These are phyloP conservation scores for Notodonta dromedarius DNA, from an alignment of 2,888 invertebrate species.

Conservation along the genomic window DNA sequence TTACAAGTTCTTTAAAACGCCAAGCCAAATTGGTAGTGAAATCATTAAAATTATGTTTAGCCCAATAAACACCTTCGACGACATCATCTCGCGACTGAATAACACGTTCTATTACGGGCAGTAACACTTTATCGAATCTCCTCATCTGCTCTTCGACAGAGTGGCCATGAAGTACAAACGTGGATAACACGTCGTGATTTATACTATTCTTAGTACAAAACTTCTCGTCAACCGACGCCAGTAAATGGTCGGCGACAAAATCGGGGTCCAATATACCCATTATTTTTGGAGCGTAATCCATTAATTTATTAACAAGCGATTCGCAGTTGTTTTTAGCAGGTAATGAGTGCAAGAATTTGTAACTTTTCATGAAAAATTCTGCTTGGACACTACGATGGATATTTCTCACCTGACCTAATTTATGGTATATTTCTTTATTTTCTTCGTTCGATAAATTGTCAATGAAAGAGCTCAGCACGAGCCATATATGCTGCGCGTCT, in stretches of 20 bases:
- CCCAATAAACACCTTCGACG: slow-evolving; percentile 19
- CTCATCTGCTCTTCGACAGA: slow-evolving; percentile 41
- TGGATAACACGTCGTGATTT: slow-evolving; percentile 25
- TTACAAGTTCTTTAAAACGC: slow-evolving; percentile 16
- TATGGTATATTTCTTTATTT: slow-evolving; percentile 49
- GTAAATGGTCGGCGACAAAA: slow-evolving; percentile 43
- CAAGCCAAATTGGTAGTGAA: slow-evolving; percentile 16
- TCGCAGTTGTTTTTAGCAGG: slow-evolving; percentile 39
- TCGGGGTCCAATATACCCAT: slow-evolving; percentile 47
- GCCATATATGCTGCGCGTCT: slow-evolving; percentile 45
- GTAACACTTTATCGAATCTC: slow-evolving; percentile 39
- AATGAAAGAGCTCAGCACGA: slow-evolving; percentile 51
- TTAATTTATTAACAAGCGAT: slow-evolving; percentile 26
- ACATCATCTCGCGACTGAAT: slow-evolving; percentile 37
- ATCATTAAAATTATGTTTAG: slow-evolving; percentile 19
- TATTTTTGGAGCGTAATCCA: slow-evolving; percentile 27
- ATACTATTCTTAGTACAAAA: slow-evolving; percentile 22
- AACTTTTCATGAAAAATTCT: slow-evolving; percentile 51
- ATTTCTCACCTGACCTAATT: slow-evolving; percentile 35
- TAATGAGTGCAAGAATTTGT: slow-evolving; percentile 44
- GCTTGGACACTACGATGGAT: slow-evolving; percentile 43
- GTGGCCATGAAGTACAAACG: slow-evolving; percentile 42
- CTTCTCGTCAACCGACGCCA: slow-evolving; percentile 31
- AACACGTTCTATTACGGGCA: slow-evolving; percentile 39
- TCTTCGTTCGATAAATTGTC: slow-evolving; percentile 52